These are phyloP conservation scores for Encarsia formosa DNA, from an alignment of 2,888 invertebrate species.

Conservation along the genomic window DNA sequence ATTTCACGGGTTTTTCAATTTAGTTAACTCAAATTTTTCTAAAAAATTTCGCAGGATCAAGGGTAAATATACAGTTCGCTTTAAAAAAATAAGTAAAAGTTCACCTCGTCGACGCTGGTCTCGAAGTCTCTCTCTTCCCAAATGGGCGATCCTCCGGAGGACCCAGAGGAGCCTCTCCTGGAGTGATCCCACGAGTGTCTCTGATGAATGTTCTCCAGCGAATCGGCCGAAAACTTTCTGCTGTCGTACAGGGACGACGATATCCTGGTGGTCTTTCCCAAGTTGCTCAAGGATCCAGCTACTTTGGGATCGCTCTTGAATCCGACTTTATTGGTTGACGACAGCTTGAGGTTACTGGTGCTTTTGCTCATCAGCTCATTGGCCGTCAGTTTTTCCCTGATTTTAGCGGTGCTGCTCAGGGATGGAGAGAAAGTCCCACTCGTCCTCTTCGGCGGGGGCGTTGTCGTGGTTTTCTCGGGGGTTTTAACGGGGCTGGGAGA, in stretches of 20 bases:
- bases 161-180: constrained; percentile 62
- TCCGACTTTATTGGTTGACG: constrained; percentile 39
- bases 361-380: constrained; percentile 38
- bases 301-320: constrained; percentile 42
- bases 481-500: constrained; percentile 29
- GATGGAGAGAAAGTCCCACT: constrained; percentile 6
- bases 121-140: constrained; percentile 55
- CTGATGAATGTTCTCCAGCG: constrained; percentile 61
- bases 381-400: constrained; percentile 48
- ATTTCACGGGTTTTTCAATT: too few relatives aligned
- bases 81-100: neutral
- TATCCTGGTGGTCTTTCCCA: constrained; percentile 38
- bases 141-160: constrained; percentile 57
- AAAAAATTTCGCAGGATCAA: too few relatives aligned
- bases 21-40: too few relatives aligned
- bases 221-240: constrained; percentile 64
- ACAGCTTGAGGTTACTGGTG: constrained; percentile 38
- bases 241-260: constrained; percentile 52
- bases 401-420: constrained; percentile 19
- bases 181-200: constrained; percentile 68
- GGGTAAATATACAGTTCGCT: neutral
- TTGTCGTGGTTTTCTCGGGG: constrained; percentile 21
- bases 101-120: constrained; percentile 26
- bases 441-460: neutral
- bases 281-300: constrained; percentile 36